These are phyloP conservation scores for Origma solitaria DNA, from an alignment of 2,113 vertebrate genomes.

Conservation along the genomic window DNA sequence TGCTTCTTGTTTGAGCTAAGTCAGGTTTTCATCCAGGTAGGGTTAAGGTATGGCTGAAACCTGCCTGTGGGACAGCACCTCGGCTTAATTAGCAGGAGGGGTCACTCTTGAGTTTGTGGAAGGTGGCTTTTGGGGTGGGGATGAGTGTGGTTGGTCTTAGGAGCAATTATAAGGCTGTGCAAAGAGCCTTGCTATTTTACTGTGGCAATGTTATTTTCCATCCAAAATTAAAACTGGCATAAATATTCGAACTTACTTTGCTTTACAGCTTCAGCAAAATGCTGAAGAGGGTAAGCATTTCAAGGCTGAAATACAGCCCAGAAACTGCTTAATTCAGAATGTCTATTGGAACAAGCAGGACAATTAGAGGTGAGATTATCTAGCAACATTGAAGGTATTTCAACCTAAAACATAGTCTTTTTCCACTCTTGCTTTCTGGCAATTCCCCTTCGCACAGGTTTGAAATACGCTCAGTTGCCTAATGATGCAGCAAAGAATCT, in stretches of 20 bases:
- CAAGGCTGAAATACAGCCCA: not conserved
- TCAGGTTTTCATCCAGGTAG: not conserved
- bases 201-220: not conserved
- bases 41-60: not conserved
- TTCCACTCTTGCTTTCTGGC: not conserved
- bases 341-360: not conserved
- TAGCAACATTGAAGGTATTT: not conserved
- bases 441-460: not conserved
- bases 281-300: not conserved
- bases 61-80: not conserved
- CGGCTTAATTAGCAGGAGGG: not conserved
- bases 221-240: not conserved
- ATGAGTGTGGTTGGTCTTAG: not conserved
- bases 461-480: not conserved
- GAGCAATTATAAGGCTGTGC: not conserved
- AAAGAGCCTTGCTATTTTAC: not conserved
- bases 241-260: not conserved
- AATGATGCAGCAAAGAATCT: not conserved
- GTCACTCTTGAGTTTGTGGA: constrained; percentile 7
- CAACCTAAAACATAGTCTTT: not conserved
- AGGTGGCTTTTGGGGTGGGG: not conserved
- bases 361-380: not conserved
- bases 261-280: not conserved
- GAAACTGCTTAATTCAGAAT: not conserved
- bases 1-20: not conserved